phyloP scores from a whole-genome alignment of 2,888 invertebrate species.

The Machimus rusticus region DNA sequence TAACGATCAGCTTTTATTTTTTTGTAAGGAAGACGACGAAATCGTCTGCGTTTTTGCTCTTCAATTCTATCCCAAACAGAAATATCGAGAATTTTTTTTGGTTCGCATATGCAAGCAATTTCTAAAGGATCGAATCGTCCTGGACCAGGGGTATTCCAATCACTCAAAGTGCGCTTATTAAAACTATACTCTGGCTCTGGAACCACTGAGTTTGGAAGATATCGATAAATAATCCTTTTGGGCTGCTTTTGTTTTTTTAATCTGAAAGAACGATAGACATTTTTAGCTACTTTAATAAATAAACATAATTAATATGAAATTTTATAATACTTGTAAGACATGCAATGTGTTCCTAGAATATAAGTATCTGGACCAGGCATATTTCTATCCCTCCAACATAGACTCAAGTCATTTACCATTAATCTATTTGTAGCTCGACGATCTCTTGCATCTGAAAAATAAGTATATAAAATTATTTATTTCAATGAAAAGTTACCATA shows the following conservation, averaged over 20 bases:
- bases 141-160: slow-evolving; percentile 49
- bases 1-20: background rate
- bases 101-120: slow-evolving; percentile 37
- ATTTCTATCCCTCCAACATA: slow-evolving; percentile 64
- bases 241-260: background rate
- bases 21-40: background rate
- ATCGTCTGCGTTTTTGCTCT: background rate
- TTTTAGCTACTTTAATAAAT: background rate
- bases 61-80: slow-evolving; percentile 23
- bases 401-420: slow-evolving; percentile 64
- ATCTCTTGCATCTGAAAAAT: slow-evolving; percentile 2
- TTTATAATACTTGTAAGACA: background rate
- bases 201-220: slow-evolving; percentile 42
- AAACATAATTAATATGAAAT: background rate
- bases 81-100: slow-evolving; percentile 23
- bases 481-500: no score
- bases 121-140: slow-evolving; percentile 49
- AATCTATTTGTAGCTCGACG: slow-evolving; percentile 61
- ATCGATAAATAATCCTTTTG: slow-evolving; percentile 12
- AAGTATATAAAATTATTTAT: no score
- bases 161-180: background rate
- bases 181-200: background rate
- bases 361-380: slow-evolving; percentile 67
- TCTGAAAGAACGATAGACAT: background rate
- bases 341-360: slow-evolving; percentile 46